Conservation (phyloP, 2,888 invertebrate species). For the Adineta ricciae region DNA sequence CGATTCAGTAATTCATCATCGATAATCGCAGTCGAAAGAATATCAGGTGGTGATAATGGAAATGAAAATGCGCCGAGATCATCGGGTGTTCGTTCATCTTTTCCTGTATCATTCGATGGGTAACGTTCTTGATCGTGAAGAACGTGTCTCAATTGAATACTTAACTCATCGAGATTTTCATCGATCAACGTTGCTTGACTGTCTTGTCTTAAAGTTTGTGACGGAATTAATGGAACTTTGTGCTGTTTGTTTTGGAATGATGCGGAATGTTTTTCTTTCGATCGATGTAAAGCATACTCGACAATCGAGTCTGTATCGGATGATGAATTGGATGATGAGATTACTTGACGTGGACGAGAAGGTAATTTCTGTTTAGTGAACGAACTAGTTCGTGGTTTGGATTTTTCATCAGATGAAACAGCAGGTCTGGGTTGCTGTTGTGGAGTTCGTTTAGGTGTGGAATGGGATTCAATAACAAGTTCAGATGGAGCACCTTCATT, state of each 20-base stretch:
- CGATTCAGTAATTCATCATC: background rate
- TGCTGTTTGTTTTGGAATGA: background rate
- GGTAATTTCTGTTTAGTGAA: background rate
- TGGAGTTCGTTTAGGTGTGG: background rate
- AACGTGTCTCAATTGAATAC: background rate
- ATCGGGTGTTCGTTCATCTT: background rate
- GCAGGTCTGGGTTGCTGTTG: background rate
- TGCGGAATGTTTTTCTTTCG: background rate
- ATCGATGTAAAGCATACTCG: background rate
- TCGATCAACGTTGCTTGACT: conserved; percentile 19
- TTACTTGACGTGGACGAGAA: background rate
- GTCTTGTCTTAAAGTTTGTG: background rate
- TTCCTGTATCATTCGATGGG: background rate
- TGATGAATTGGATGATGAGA: background rate
- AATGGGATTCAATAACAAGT: background rate
- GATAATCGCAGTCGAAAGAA: background rate
- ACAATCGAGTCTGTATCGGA: background rate
- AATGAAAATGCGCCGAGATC: background rate
- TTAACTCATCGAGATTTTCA: conserved; percentile 11
- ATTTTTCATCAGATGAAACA: background rate
- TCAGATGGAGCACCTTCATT: background rate
- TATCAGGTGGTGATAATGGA: background rate
- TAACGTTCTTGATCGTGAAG: background rate
- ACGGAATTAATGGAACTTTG: background rate
- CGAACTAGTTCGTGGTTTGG: background rate